Base-by-base conservation (phyloP, 2,113 vertebrate species). In the Psettodes erumei region DNA sequence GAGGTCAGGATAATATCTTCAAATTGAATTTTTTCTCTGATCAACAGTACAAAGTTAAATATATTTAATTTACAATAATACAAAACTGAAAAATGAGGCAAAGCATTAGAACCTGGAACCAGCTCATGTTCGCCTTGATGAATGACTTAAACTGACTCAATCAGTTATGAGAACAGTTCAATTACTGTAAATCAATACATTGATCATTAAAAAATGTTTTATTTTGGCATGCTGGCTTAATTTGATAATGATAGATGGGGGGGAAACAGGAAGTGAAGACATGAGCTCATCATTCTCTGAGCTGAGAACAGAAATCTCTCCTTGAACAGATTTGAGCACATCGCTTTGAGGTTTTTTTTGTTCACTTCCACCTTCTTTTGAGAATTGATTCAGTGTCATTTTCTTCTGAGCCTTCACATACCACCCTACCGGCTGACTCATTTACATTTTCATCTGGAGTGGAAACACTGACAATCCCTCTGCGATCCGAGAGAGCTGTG, bases 401-500 rank as follows among this genome's bases (percentile, higher is more conserved):
- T 67, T 68, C 37, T 64, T 74, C 66, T 28, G 61, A 62, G 80
- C 50, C 37, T 47, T 64, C 75, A 67, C 66, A 68, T 48, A 16
- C 51, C 40, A 23, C 4, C 0, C 68, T 32, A 28, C 65, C 43
- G 35, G 65, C 60, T 62, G 78, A 72, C 35, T 59, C 70, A 58
- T 71, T 69, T 50, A 62, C 62, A 73, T 71, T 75, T 51, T 59
- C 43, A 79, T 43, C 77, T 64, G 42, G 69, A 86, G 73, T 84
- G 88, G 89, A 92, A 90, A 90, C 63, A 81, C 76, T 80, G 85
- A 68, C 83, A 16, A 65, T 78, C 43, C 73, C 55, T 72, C 70
- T 23, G 50, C 70, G 63, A 27, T 58, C 78, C 79, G 25, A 70
- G 66, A 78, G 37, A 0, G 15, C 64, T 32, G 56, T 64, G 71